Conservation (phyloP, 1,140 invertebrate species). For the Euwallacea fornicatus region DNA sequence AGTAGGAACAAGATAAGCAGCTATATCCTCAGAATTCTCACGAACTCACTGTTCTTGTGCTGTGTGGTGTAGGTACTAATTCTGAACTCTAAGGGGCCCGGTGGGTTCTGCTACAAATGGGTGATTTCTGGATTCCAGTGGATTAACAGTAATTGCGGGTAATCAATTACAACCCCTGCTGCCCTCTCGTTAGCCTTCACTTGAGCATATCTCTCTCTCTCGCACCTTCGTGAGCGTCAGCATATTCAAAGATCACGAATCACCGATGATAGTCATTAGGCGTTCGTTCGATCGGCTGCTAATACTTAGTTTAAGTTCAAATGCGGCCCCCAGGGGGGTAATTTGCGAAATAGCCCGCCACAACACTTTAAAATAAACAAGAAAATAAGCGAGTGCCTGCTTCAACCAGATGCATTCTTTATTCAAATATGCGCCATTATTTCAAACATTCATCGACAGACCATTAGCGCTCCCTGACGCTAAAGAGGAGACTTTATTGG, state of each 20-base stretch:
- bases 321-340: conserved; percentile 52
- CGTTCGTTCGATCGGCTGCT: conserved; percentile 52
- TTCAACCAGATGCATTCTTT: conserved; percentile 47
- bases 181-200: background rate
- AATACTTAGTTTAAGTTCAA: conserved; percentile 55
- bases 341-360: conserved; percentile 55
- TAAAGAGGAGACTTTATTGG: too few relatives aligned
- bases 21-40: too few relatives aligned
- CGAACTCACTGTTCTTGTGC: too few relatives aligned
- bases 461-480: too few relatives aligned
- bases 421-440: conserved; percentile 49
- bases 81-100: too few relatives aligned
- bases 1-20: too few relatives aligned
- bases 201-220: conserved; percentile 10
- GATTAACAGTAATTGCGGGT: conserved; percentile 18
- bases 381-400: conserved; percentile 46
- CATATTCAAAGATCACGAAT: conserved; percentile 56
- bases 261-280: conserved; percentile 54
- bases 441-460: conserved; percentile 12
- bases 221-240: conserved; percentile 47
- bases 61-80: too few relatives aligned
- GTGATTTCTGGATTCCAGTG: background rate
- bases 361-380: conserved; percentile 55
- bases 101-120: too few relatives aligned
- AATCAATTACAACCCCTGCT: conserved; percentile 20